phyloP scores from a whole-genome alignment of 2,113 vertebrate species.

The Herpetotheres cachinnans region DNA sequence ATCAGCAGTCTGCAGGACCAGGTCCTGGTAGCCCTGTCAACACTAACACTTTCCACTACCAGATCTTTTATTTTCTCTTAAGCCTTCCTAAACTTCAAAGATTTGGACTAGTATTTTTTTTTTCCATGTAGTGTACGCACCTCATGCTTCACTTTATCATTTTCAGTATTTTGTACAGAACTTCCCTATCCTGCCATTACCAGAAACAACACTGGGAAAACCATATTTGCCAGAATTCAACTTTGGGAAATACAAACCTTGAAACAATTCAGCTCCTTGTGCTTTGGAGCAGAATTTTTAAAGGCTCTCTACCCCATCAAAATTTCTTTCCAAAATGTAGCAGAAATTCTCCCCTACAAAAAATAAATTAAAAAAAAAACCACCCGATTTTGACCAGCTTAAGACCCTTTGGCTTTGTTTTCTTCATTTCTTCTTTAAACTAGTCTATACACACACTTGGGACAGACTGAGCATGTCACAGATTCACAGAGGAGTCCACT shows the following conservation, averaged over 20 bases:
- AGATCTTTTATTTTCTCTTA: not conserved
- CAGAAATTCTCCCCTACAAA: not conserved
- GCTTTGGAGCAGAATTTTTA: not conserved
- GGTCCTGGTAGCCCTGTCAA: not conserved
- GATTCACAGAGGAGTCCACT: not conserved
- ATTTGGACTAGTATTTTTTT: not conserved
- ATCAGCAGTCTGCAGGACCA: not conserved
- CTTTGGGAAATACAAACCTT: not conserved
- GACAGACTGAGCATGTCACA: not conserved
- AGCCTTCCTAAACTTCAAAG: not conserved
- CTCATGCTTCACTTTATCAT: not conserved
- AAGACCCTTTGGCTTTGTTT: not conserved
- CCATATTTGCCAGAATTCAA: not conserved
- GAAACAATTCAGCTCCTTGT: not conserved
- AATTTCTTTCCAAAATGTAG: not conserved
- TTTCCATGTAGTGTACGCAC: not conserved
- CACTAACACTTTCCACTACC: not conserved
- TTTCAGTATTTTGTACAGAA: not conserved
- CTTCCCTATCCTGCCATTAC: not conserved
- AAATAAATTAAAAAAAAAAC: not conserved
- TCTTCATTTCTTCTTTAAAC: not conserved
- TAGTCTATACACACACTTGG: not conserved
- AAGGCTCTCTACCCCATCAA: not conserved
- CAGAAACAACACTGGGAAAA: not conserved
- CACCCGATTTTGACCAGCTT: not conserved